Evolutionary conservation across 2,888 invertebrate species (phyloP).

Genomic region (Zaprionus lineosus): DNA sequence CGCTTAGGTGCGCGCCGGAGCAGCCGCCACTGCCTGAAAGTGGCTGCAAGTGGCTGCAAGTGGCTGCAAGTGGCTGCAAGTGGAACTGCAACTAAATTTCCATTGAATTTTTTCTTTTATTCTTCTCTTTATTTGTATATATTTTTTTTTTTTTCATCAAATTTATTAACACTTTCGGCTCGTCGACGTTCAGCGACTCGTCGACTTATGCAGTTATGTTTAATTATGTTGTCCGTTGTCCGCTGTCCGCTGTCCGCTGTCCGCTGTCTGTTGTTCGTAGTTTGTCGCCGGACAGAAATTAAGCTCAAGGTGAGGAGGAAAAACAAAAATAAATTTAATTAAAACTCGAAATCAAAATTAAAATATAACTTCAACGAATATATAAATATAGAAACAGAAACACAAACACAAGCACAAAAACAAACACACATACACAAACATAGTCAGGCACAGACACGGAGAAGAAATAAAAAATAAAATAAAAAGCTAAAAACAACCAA

Average conservation of each 20-base stretch:
- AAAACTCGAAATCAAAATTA: slow-evolving; percentile 1
- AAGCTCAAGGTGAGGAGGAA: slow-evolving; percentile 71
- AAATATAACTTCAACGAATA: background rate
- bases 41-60: too few relatives aligned
- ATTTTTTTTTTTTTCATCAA: slow-evolving; percentile 49
- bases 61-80: slow-evolving; percentile 28
- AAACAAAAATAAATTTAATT: slow-evolving; percentile 25
- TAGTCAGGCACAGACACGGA: too few relatives aligned
- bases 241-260: too few relatives aligned
- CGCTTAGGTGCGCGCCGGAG: too few relatives aligned
- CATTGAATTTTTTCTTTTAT: too few relatives aligned
- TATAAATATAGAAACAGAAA: slow-evolving; percentile 18
- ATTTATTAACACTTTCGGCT: slow-evolving; percentile 58
- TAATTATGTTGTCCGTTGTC: too few relatives aligned
- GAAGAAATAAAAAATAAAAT: too few relatives aligned
- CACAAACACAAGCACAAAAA: too few relatives aligned
- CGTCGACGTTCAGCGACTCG: slow-evolving; percentile 35
- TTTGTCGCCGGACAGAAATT: slow-evolving; percentile 68
- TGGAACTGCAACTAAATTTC: too few relatives aligned
- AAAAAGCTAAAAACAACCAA: slow-evolving; percentile 16
- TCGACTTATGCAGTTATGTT: slow-evolving; percentile 48
- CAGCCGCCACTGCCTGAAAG: background rate
- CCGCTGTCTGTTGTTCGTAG: slow-evolving; percentile 56
- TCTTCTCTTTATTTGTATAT: too few relatives aligned
- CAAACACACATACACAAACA: too few relatives aligned